Base-by-base conservation (phyloP, 2,888 invertebrate genomes). In the Drosophila subquinaria region DNA sequence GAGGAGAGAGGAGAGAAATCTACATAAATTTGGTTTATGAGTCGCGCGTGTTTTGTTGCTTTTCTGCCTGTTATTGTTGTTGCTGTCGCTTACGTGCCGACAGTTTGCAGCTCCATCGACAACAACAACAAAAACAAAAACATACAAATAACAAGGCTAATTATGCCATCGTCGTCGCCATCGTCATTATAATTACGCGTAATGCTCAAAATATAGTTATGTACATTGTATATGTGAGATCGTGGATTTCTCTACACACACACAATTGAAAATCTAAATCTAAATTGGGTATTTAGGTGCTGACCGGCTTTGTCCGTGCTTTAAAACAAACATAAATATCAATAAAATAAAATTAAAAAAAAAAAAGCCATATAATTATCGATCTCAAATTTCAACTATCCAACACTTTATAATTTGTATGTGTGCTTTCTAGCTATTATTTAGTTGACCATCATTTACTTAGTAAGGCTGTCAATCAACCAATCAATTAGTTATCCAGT, bases 1-100 rank as follows among this genome's bases (percentile, higher is more conserved):
- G 56, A 47, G 55, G 20, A 38, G 40, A 69, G 56, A 77, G 55
- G 20, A 38, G 40, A 69, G 56, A 77, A 74, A 86, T 86, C 81
- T 86, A 74, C 89, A 83, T 86, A 83, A 74, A 88, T 83, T 86
- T 57, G 67, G 73, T 69, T 82, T 69, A 79, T 71, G 75, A 84
- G 79, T 69, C 45, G 84, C 81, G 85, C 82, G 69, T 82, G 76
- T 70, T 73, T 56, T 57, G 38, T 62, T 48, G 62, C 74, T 57
- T 62, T 53, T 38, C 55, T 35, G 43, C 43, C 11, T 20, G n/a
- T n/a, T n/a, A n/a, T 33, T 61, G 38, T 51, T 64, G 62, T 20
- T 43, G 56, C 35, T 66, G 56, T 36, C 45, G 42, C 43, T 67
- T 59, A 71, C 56, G 80, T 59, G 65, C 66, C 56, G 63, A 74